Base-by-base conservation (phyloP, 2,888 invertebrate species). In the Cerastis rubricosa region DNA sequence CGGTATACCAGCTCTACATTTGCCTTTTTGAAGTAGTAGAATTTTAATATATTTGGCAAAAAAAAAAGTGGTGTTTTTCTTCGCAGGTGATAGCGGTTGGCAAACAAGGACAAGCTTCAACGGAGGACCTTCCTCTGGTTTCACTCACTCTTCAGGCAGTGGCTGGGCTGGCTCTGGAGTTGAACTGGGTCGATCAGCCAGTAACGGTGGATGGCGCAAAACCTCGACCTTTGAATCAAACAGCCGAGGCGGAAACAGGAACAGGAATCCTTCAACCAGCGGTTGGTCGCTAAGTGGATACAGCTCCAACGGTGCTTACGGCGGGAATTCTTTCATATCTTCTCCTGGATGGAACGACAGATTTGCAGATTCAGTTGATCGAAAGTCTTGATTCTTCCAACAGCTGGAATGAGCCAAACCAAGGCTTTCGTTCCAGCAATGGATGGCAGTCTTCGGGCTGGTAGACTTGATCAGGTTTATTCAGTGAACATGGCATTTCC, bases 51-150 rank as follows among this genome's bases (percentile, higher is more conserved):
- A 3, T 40, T 35, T 45, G n/a, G 51, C n/a, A 45, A 54, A 35
- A 54, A 54, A 45, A 35, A 22, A 29, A n/a, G 0, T 43, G 45
- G 2, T 40, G 19, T 49, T 25, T 22, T 76, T 17, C 43, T 76
- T 22, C 49, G 54, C 66, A 91, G 91, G 91, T 57, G 88, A 89
- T 54, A 83, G 85, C 66, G 89, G 90, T 45, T 92, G 92, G 92
- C 91, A 91, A 84, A 80, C 85, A 59, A 84, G 81, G 51, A 82
- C 84, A 7, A 86, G 88, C 17, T 88, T 83, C n/a, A 40, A 71
- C 29, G 74, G 66, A 70, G 85, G 84, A 19, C 76, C 85, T 29
- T 82, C 88, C 11, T 57, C 72, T 22, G 84, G 82, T 9, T 54
- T 71, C 19, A 84, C 84, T 0, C 86, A 89, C 9, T 88, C 87